phyloP scores from a whole-genome alignment of 2,113 vertebrate species.

The Donacobius atricapilla region DNA sequence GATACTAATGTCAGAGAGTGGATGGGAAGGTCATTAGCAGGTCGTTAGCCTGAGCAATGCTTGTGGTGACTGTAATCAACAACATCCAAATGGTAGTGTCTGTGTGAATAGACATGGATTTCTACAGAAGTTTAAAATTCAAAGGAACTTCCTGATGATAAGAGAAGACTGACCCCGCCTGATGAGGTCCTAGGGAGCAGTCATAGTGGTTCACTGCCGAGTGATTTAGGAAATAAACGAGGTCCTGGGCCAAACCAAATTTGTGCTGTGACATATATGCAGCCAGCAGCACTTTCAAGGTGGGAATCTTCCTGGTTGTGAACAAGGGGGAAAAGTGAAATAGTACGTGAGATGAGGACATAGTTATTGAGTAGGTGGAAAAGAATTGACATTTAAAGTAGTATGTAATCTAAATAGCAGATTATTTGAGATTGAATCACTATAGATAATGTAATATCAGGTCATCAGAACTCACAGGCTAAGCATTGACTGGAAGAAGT shows the following conservation, averaged over 20 bases:
- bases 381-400: not conserved
- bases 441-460: not conserved
- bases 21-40: not conserved
- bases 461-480: not conserved
- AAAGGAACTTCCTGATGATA: not conserved
- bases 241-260: not conserved
- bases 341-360: not conserved
- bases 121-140: slow-evolving; percentile 1
- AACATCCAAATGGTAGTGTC: not conserved
- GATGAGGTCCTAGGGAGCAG: not conserved
- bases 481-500: not conserved
- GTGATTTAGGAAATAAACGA: not conserved
- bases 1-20: not conserved
- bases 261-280: not conserved
- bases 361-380: not conserved
- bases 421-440: not conserved
- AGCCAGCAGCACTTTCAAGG: not conserved
- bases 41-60: not conserved
- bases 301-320: not conserved
- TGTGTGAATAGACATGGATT: not conserved
- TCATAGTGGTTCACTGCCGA: not conserved
- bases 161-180: not conserved
- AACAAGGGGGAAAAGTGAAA: not conserved
- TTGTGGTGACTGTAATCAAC: not conserved
- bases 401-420: not conserved